Percentiles rank a stretch among this genome's conserved stretches.
These are phyloP conservation scores for Apantesis nais DNA, from an alignment of 2,888 invertebrate species.

Conservation along the genomic window DNA sequence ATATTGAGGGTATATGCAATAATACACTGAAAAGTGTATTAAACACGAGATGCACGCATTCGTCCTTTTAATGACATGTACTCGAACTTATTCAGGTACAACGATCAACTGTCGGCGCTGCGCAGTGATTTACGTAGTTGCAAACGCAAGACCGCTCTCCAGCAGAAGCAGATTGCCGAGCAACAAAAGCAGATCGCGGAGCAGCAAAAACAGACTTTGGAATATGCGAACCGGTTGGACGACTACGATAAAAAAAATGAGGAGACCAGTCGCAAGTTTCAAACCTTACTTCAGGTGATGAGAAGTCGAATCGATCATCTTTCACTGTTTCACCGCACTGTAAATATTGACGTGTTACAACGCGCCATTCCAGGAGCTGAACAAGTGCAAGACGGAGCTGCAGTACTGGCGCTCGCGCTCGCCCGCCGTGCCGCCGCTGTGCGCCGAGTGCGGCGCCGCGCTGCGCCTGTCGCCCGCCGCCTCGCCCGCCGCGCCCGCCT, in stretches of 20 bases:
- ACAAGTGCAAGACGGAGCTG: constrained; percentile 96
- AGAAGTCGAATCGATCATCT: not conserved
- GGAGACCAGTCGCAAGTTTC: constrained; percentile 95
- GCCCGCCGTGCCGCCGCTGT: constrained; percentile 90
- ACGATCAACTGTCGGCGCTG: constrained; percentile 91
- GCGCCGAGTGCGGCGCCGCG: constrained; percentile 89
- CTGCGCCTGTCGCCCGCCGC: constrained; percentile 68
- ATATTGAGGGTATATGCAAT: not conserved
- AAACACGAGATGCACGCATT: not conserved
- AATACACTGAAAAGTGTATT: not conserved
- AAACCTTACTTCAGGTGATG: constrained; percentile 91
- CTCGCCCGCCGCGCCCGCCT: constrained; percentile 51
- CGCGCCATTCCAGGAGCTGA: constrained; percentile 88
- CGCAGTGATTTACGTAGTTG: constrained; percentile 92
- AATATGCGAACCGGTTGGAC: constrained; percentile 93
- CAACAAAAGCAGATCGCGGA: constrained; percentile 90
- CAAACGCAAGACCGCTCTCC: constrained; percentile 93
- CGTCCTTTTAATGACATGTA: not conserved
- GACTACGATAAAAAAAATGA: constrained; percentile 96
- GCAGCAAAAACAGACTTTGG: constrained; percentile 90
- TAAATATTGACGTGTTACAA: not conserved
- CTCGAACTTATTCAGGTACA: constrained; percentile 84
- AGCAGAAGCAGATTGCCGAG: constrained; percentile 93
- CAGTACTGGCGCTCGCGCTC: constrained; percentile 97
- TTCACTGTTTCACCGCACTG: not conserved